Percentiles rank a stretch among this genome's conserved stretches.
These are phyloP conservation scores for Mechanitis messenoides DNA, from an alignment of 2,888 invertebrate species.

Conservation along the genomic window DNA sequence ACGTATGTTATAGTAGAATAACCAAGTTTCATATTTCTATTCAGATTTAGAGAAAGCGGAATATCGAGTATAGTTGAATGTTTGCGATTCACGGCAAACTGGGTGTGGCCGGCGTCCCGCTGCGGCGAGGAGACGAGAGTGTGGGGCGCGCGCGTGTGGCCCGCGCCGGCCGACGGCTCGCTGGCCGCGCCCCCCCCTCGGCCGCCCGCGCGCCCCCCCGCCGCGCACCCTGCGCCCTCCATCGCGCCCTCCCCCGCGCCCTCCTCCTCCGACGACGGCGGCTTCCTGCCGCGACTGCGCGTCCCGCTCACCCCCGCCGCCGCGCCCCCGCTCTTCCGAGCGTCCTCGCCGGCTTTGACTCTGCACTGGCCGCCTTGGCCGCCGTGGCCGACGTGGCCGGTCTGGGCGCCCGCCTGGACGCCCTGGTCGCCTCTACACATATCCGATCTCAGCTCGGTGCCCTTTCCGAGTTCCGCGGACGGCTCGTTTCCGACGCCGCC, in stretches of 20 bases:
- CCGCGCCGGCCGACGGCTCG: conserved; percentile 40
- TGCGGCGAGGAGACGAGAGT: conserved; percentile 67
- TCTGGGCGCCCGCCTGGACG: conserved; percentile 79
- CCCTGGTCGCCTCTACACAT: conserved; percentile 87
- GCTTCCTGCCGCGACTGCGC: conserved; percentile 81
- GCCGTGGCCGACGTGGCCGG: conserved; percentile 82
- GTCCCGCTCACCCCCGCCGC: conserved; percentile 79
- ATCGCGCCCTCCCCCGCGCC: conserved; percentile 57
- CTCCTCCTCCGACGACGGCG: conserved; percentile 88
- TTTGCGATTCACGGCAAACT: conserved; percentile 77
- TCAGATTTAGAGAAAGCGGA: conserved; percentile 94
- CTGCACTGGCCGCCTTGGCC: conserved; percentile 74
- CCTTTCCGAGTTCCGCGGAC: conserved; percentile 86
- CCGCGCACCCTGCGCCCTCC: conserved; percentile 30
- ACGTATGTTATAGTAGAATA: background rate
- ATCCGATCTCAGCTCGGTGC: conserved; percentile 91
- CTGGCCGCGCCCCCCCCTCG: conserved; percentile 62
- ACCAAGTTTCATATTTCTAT: conserved; percentile 10
- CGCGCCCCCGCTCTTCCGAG: conserved; percentile 67
- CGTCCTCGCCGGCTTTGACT: conserved; percentile 64
- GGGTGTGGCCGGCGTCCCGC: conserved; percentile 86
- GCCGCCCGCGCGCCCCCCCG: conserved; percentile 30
- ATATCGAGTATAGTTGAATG: conserved; percentile 92
- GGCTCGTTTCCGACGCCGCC: conserved; percentile 87
- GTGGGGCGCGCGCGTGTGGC: conserved; percentile 36